Base-by-base conservation (phyloP, 2,888 invertebrate species). In the Tetrapedia diversipes region DNA sequence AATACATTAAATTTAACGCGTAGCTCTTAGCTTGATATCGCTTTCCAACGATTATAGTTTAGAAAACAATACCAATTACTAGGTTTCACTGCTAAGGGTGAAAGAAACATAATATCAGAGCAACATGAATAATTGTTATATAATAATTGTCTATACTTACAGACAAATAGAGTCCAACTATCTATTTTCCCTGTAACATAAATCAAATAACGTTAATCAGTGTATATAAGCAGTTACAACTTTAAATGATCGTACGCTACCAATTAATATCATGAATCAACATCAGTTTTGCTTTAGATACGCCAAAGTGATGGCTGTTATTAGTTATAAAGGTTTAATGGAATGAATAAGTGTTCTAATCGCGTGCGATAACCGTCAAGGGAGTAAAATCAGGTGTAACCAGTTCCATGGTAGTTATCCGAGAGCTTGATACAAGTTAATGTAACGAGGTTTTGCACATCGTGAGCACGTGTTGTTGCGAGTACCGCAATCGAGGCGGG, bases 401-500 rank as follows among this genome's bases (percentile, higher is more conserved):
- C 27, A 56, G 60, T 34, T 54, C 34, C 4, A 39, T 47, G n/a
- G 47, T 45, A 27, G 32, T 34, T 53, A 43, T 16, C 34, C 4
- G 7, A 45, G 16, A 54, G 32, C 22, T 10, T 22, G 16, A 22
- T 37, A 32, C 7, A 51, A 53, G 43, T 37, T 61, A 32, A 51
- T 73, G 10, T 45, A 34, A 49, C 27, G 51, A 72, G 10, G 61
- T 22, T 74, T 63, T 51, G 47, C 65, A 66, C 65, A 69, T 67
- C 41, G 10, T 51, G 43, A 45, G 74, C 76, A 74, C 76, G 74
- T 74, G 76, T 74, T 74, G 76, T 74, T 37, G 14, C 34, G 39
- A 45, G 61, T 74, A 74, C 76, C 76, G 76, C 66, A 74, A 76
- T 67, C 57, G 43, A 39, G 76, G 74, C 66, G 76, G 57, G 66